These are phyloP conservation scores for Cariama cristata DNA, from an alignment of 2,113 vertebrate genomes.

Conservation along the genomic window DNA sequence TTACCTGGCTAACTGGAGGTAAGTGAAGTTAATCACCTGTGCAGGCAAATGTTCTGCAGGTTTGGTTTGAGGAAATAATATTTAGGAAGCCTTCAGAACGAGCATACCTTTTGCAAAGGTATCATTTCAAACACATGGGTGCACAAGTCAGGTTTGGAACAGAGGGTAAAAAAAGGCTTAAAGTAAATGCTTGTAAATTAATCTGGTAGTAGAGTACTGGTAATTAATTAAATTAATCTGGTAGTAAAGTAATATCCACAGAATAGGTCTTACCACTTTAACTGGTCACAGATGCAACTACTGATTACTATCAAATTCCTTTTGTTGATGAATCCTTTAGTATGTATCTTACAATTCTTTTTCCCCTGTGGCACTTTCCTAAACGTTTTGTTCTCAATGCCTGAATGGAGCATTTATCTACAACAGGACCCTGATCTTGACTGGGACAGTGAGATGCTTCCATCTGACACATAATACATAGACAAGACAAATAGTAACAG, in stretches of 20 bases:
- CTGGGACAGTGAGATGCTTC: not conserved
- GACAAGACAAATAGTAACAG: not conserved
- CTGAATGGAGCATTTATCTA: not conserved
- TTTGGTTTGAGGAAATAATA: not conserved
- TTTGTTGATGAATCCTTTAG: not conserved
- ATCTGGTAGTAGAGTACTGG: not conserved
- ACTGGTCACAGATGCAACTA: not conserved
- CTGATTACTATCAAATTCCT: not conserved
- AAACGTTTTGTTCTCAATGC: not conserved
- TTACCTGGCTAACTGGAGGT: not conserved
- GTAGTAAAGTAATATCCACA: not conserved
- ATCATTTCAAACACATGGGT: not conserved
- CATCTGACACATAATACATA: not conserved
- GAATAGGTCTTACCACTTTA: not conserved
- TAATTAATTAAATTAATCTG: not conserved
- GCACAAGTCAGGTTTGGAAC: not conserved
- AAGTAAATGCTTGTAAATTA: not conserved
- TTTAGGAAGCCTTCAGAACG: not conserved
- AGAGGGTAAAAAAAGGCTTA: not conserved
- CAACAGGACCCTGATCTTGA: not conserved
- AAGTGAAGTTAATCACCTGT: not conserved
- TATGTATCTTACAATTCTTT: not conserved
- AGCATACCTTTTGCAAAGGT: not conserved
- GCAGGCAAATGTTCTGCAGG: not conserved
- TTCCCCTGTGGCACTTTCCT: fast-evolving